phyloP scores from a whole-genome alignment of 2,888 invertebrate genomes.

The Cosmorhoe ocellata region DNA sequence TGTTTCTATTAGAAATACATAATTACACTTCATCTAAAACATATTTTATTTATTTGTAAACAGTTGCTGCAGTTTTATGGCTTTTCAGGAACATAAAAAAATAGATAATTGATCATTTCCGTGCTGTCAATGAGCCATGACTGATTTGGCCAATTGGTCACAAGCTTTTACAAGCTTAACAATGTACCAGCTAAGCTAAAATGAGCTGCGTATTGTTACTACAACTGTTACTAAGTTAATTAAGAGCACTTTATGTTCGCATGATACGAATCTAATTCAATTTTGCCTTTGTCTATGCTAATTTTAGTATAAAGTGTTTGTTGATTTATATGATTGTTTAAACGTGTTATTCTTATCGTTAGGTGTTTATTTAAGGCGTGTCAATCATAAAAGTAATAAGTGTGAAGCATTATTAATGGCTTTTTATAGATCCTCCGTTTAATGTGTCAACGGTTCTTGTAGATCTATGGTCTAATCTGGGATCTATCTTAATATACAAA shows the following conservation, averaged over 20 bases:
- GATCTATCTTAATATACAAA: no score
- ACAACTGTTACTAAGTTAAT: constrained; percentile 52
- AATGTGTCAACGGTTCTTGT: no score
- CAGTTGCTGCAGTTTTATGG: no score
- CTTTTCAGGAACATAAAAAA: no score
- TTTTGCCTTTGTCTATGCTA: constrained; percentile 34
- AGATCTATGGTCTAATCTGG: no score
- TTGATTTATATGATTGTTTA: constrained; percentile 48
- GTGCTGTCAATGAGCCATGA: no score
- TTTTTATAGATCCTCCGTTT: not conserved
- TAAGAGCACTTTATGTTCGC: constrained; percentile 53
- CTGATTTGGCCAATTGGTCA: no score
- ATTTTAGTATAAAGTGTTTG: constrained; percentile 42
- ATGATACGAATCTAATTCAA: constrained; percentile 55
- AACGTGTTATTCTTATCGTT: constrained; percentile 37
- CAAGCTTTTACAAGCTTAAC: no score
- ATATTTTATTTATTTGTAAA: no score
- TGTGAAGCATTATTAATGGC: constrained; percentile 5
- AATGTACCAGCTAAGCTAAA: constrained; percentile 2
- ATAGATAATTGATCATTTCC: no score
- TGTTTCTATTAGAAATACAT: no score
- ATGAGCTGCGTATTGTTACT: constrained; percentile 25
- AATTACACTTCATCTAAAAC: no score
- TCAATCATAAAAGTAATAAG: constrained; percentile 9
- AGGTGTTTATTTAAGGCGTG: constrained; percentile 18